phyloP scores from a whole-genome alignment of 64 coral and sea anemone genomes.

The Anthopleura sola region DNA sequence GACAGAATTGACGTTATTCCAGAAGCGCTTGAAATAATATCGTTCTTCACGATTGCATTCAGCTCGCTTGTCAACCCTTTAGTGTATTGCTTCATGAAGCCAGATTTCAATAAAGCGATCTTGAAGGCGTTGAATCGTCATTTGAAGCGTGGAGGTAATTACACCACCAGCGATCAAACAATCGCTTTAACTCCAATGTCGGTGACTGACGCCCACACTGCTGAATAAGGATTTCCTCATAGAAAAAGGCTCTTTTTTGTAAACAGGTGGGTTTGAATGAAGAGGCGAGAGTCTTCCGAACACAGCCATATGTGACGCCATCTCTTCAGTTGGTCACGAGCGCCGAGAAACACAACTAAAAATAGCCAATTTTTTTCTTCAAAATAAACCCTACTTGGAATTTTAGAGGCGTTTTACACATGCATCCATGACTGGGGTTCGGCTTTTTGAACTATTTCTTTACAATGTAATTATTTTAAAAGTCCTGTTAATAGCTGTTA shows the following conservation, averaged over 20 bases:
- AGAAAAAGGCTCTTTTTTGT: background rate
- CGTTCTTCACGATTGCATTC: slow-evolving; percentile 47
- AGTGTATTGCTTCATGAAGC: slow-evolving; percentile 69
- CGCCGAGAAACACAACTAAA: no score
- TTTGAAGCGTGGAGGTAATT: background rate
- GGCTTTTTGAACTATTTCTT: background rate
- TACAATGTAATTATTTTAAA: background rate
- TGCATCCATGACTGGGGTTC: background rate
- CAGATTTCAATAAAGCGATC: slow-evolving; percentile 51
- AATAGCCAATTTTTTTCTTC: no score
- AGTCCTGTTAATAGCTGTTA: background rate
- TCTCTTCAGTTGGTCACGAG: background rate
- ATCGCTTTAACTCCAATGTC: slow-evolving; percentile 5
- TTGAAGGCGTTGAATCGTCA: background rate
- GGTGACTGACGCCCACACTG: background rate
- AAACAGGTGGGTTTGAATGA: background rate
- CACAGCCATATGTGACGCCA: background rate
- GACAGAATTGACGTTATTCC: slow-evolving; percentile 22
- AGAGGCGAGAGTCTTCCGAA: background rate
- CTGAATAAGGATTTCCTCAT: background rate
- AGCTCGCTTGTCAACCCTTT: slow-evolving; percentile 60
- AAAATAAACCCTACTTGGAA: background rate
- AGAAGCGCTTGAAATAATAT: slow-evolving; percentile 21
- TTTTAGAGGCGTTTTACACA: background rate
- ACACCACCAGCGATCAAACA: slow-evolving; percentile 2